Percentiles rank a stretch among this genome's conserved stretches.
phyloP scores from a whole-genome alignment of 2,113 vertebrate species.

The Pogonocichla stellata region DNA sequence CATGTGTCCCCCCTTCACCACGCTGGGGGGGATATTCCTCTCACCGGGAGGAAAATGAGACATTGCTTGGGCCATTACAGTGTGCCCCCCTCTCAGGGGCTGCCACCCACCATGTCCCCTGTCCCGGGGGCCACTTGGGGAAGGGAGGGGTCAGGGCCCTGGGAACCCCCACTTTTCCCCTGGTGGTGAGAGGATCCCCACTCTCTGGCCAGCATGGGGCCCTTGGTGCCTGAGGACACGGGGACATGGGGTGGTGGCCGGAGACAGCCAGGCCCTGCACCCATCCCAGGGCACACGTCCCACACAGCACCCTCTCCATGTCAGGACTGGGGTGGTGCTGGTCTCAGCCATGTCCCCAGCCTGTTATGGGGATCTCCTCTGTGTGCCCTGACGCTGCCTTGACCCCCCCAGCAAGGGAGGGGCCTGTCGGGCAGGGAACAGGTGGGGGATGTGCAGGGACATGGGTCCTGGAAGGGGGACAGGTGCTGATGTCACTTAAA shows the following conservation, averaged over 20 bases:
- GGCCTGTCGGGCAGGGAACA: neutral
- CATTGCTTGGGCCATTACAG: neutral
- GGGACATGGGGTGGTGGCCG: fast-evolving
- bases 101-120: neutral
- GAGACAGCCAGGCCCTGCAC: neutral
- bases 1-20: neutral
- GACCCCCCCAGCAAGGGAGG: neutral
- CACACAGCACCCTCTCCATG: fast-evolving
- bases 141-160: neutral
- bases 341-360: neutral
- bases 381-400: neutral
- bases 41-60: neutral
- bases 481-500: neutral
- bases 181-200: neutral
- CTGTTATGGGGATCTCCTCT: neutral
- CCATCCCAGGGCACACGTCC: neutral
- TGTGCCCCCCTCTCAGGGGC: neutral
- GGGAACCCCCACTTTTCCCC: neutral
- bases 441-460: neutral
- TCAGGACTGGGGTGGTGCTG: neutral
- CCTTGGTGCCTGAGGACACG: neutral
- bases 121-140: neutral
- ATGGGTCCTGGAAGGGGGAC: neutral
- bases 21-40: neutral
- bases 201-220: neutral